Base-by-base conservation (phyloP, 2,797 vertebrate genomes). In the Carcharodon carcharias region DNA sequence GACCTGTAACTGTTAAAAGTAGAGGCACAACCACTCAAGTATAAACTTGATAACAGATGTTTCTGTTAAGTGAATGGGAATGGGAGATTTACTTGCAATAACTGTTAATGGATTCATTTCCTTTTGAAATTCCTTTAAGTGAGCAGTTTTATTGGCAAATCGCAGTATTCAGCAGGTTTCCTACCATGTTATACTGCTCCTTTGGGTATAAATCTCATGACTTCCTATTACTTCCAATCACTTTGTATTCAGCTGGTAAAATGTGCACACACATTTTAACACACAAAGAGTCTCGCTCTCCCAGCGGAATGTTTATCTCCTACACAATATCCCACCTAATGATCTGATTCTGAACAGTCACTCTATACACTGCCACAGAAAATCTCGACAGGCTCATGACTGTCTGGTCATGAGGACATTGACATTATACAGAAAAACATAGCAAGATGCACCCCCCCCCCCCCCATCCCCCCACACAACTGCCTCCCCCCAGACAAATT, bases 141-240 rank as follows among this genome's bases (percentile, higher is more conserved):
- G 91, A 93, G 18, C n/a, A 65, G 89, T 93, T 67, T 93, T 65
- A 40, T 93, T 63, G 3, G 26, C 61, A 65, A 63, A 91, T 23
- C 4, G 63, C 61, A 67, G 63, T 11, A 67, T 93, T 93, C 91
- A 45, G n/a, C 91, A 67, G 63, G 61, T 93, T 93, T 93, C 11
- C 63, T 11, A 65, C 18, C 40, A 50, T 0, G 1, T 11, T 45
- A 26, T 26, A 65, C 61, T 23, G 35, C 91, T 65, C 91, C 91
- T 67, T 23, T 67, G 91, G 61, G 91, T 12, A 93, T 67, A 26
- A 67, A 67, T 93, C 61, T 93, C 91, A 93, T 63, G 89, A 63
- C 89, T 92, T 92, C 58, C 58, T 65, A 92, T 92, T 92, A 92
- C 58, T 92, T n/a, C 58, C 58, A 63, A 65, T 92, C 89, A 92